phyloP scores from a whole-genome alignment of 2,888 invertebrate genomes.

The Lydus trimaculatus region DNA sequence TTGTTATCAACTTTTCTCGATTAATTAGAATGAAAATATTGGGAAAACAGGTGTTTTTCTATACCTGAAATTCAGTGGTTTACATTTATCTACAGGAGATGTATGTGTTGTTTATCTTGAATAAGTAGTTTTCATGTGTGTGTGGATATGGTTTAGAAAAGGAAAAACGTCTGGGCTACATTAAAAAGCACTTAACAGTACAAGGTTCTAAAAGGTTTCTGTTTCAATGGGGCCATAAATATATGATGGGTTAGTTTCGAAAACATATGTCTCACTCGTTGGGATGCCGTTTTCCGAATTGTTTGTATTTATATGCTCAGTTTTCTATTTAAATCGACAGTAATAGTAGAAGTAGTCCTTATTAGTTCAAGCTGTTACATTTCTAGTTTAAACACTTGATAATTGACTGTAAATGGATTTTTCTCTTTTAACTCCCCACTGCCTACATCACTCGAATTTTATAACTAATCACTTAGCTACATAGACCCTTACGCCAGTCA shows the following conservation, averaged over 20 bases:
- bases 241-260: conserved; percentile 45
- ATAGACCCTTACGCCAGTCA: too few relatives aligned
- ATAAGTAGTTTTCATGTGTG: conserved; percentile 39
- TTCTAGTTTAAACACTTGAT: conserved; percentile 36
- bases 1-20: not conserved
- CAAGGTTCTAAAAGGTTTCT: conserved; percentile 54
- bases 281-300: conserved; percentile 38
- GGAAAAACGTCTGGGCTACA: conserved; percentile 50
- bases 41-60: not conserved
- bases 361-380: conserved; percentile 45
- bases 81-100: conserved; percentile 22
- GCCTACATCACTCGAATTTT: too few relatives aligned
- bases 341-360: conserved; percentile 26
- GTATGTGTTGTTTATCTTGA: conserved; percentile 41
- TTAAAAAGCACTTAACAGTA: conserved; percentile 57
- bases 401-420: conserved; percentile 42
- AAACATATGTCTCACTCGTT: conserved; percentile 41
- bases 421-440: too few relatives aligned
- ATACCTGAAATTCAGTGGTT: conserved; percentile 6
- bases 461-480: too few relatives aligned
- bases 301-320: conserved; percentile 15
- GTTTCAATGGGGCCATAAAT: conserved; percentile 47
- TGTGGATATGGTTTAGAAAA: conserved; percentile 38
- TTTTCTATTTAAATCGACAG: conserved; percentile 35
- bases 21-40: not conserved